phyloP scores from a whole-genome alignment of 1,140 invertebrate species.

The Cotesia typhae region DNA sequence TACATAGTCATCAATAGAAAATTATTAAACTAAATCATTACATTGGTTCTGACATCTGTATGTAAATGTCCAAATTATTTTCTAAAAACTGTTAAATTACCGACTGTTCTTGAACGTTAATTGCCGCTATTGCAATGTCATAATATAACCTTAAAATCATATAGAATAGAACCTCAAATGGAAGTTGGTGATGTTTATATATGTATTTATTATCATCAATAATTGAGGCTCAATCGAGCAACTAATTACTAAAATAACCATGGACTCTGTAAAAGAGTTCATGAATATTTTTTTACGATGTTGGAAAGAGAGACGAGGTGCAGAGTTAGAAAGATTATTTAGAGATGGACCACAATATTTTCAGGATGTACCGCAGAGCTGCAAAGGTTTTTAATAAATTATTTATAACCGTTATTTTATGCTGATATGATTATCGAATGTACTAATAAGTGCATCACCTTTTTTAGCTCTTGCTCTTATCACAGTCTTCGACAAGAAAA shows the following conservation, averaged over 20 bases:
- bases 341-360: constrained; percentile 41
- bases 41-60: no score
- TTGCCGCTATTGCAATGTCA: no score
- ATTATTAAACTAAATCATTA: no score
- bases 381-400: constrained; percentile 42
- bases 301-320: constrained; percentile 22
- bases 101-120: no score
- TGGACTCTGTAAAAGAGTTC: constrained; percentile 48
- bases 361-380: constrained; percentile 41
- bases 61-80: no score
- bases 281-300: constrained; percentile 41
- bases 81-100: no score
- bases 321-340: constrained; percentile 38
- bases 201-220: no score
- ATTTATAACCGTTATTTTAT: constrained; percentile 19
- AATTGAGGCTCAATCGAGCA: not conserved
- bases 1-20: no score
- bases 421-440: constrained; percentile 17
- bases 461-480: constrained; percentile 44
- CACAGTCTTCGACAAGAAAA: constrained; percentile 41
- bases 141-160: no score
- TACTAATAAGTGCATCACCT: not conserved
- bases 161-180: no score
- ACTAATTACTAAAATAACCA: constrained; percentile 29
- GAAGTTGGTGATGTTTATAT: no score